Percentiles rank a stretch among this genome's conserved stretches.
Evolutionary conservation across 2,113 vertebrate species (phyloP).

Genomic region (Gopherus evgoodei): DNA sequence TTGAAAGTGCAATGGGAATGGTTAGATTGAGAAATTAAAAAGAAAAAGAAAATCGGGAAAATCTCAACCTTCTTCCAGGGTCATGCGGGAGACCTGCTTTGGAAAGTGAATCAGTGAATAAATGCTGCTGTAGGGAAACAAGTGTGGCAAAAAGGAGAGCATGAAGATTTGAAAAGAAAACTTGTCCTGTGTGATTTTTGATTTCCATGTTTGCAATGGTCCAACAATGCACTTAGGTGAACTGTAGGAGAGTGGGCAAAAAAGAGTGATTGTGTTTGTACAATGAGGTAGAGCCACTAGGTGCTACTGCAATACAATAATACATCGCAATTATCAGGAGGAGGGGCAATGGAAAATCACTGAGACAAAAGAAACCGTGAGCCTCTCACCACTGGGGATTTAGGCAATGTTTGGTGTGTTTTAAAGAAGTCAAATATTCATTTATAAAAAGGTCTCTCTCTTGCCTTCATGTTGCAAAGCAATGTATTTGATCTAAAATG

Average conservation of each 20-base stretch:
- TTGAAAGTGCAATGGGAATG: background rate
- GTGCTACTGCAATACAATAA: background rate
- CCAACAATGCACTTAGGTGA: background rate
- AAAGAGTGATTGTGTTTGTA: background rate
- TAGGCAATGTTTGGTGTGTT: background rate
- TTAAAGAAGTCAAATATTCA: slow-evolving; percentile 33
- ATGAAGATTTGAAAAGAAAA: background rate
- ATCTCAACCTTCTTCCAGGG: background rate
- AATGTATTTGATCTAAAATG: slow-evolving; percentile 60
- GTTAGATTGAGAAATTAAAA: background rate
- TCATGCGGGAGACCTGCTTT: background rate
- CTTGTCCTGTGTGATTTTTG: background rate
- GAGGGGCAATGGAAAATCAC: background rate
- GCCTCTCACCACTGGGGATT: background rate
- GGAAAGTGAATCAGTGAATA: background rate
- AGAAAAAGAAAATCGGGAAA: background rate
- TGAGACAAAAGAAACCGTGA: background rate
- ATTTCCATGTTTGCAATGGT: background rate
- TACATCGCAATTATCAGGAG: background rate
- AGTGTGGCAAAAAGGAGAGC: background rate
- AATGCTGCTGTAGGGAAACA: background rate
- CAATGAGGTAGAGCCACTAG: background rate
- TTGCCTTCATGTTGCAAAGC: slow-evolving; percentile 50
- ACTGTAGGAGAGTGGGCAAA: background rate
- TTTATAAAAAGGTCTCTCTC: slow-evolving; percentile 64